phyloP scores from a whole-genome alignment of 2,113 vertebrate species.

The Struthio camelus region DNA sequence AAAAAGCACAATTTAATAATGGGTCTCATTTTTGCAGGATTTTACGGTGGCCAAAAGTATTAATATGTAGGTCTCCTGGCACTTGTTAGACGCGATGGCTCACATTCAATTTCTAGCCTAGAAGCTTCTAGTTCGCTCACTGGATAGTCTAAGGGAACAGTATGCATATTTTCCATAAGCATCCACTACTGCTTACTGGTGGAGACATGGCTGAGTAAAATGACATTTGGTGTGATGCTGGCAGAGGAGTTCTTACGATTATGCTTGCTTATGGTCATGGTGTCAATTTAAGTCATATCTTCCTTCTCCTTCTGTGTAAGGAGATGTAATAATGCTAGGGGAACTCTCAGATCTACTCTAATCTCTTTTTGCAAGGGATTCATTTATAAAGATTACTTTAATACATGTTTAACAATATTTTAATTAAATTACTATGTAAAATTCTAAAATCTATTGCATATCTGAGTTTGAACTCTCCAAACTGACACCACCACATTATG shows the following conservation, averaged over 20 bases:
- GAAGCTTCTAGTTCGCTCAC: neutral
- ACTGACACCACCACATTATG: neutral
- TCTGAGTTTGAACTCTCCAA: neutral
- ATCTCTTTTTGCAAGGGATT: neutral
- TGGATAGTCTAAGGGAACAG: neutral
- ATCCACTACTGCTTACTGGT: neutral
- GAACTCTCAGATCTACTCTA: neutral
- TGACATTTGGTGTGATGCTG: neutral
- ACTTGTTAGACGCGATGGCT: neutral
- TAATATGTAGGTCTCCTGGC: neutral
- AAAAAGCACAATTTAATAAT: neutral
- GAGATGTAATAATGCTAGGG: neutral
- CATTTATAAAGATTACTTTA: neutral
- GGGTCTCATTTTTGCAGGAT: neutral
- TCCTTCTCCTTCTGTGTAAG: neutral
- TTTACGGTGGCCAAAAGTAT: neutral
- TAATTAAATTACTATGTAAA: neutral
- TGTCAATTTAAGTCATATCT: neutral
- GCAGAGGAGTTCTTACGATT: neutral
- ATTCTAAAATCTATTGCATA: neutral
- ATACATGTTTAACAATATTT: neutral
- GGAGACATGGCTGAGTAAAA: neutral
- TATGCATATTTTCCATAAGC: neutral
- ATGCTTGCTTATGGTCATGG: neutral
- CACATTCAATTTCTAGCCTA: neutral